These are phyloP conservation scores for Tupaia chinensis DNA, from an alignment of 2,113 vertebrate genomes.

Conservation along the genomic window DNA sequence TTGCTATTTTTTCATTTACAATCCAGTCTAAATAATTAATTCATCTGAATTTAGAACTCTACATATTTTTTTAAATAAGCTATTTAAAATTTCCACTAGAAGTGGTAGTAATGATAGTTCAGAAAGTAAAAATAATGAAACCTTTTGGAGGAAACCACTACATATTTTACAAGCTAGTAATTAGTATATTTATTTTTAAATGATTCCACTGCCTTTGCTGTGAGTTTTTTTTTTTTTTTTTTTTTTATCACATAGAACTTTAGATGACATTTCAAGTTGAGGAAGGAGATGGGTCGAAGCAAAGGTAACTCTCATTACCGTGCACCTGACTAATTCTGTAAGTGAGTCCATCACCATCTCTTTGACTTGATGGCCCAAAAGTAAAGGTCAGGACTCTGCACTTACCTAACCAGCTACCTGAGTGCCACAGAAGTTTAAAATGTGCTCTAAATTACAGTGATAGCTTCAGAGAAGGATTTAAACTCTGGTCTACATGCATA, in stretches of 20 bases:
- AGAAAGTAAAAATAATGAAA: constrained; percentile 29
- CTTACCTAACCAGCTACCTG: neutral
- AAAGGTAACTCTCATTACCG: rapidly evolving
- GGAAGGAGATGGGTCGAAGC: neutral
- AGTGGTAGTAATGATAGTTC: neutral
- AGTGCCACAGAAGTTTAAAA: neutral
- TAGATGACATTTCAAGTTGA: neutral
- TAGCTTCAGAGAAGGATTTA: neutral
- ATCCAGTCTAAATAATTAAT: constrained; percentile 63
- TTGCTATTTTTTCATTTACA: constrained; percentile 48
- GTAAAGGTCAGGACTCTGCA: rapidly evolving
- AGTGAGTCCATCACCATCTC: rapidly evolving
- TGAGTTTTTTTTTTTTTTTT: neutral
- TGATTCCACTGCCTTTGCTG: neutral
- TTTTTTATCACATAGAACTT: neutral
- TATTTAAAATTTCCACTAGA: constrained; percentile 44
- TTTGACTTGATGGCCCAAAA: neutral
- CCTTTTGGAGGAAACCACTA: neutral
- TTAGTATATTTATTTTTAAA: neutral
- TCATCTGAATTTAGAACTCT: neutral
- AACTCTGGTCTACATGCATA: neutral
- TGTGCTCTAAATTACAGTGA: neutral
- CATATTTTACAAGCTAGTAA: neutral
- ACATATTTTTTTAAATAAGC: neutral
- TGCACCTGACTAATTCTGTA: neutral